A percentile compares a stretch with the other conserved stretches of the same genome.
Evolutionary conservation across 2,797 vertebrate species (phyloP).

Genomic region (Gorsachius magnificus): DNA sequence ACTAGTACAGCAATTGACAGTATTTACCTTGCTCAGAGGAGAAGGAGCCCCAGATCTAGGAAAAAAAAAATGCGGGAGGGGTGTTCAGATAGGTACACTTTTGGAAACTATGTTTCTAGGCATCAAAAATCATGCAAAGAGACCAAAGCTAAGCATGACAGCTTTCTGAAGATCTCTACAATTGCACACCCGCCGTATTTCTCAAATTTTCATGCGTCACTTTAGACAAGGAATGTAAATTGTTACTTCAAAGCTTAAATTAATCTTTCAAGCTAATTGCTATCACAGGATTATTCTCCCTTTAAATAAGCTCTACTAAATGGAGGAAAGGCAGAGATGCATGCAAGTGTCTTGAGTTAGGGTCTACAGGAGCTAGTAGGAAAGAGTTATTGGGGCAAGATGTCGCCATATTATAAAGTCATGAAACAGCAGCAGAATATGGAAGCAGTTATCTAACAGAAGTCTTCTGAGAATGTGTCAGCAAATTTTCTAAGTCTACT

Average conservation of each 20-base stretch:
- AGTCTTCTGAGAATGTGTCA: neutral
- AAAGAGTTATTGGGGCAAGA: neutral
- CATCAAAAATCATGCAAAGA: neutral
- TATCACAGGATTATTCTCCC: neutral
- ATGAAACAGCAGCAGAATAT: neutral
- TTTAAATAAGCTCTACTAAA: neutral
- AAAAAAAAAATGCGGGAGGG: neutral
- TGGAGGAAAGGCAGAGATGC: neutral
- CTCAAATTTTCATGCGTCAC: neutral
- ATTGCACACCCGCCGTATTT: neutral
- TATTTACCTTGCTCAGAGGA: slow-evolving; percentile 81
- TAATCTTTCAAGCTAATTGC: neutral
- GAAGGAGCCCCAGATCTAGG: slow-evolving; percentile 82
- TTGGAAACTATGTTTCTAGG: neutral
- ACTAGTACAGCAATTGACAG: neutral
- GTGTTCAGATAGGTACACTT: neutral
- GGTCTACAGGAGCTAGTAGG: neutral
- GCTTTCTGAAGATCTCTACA: neutral
- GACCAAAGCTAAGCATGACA: neutral
- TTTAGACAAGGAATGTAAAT: neutral
- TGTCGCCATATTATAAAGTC: neutral
- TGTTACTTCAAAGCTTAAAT: neutral
- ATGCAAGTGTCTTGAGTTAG: neutral
- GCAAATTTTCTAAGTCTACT: neutral
- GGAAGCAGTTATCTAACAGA: neutral